Evolutionary conservation across 1,140 invertebrate species (phyloP), one percentile per base, ranked within the genome.

Genomic region (Elymnias hypermnestra): DNA sequence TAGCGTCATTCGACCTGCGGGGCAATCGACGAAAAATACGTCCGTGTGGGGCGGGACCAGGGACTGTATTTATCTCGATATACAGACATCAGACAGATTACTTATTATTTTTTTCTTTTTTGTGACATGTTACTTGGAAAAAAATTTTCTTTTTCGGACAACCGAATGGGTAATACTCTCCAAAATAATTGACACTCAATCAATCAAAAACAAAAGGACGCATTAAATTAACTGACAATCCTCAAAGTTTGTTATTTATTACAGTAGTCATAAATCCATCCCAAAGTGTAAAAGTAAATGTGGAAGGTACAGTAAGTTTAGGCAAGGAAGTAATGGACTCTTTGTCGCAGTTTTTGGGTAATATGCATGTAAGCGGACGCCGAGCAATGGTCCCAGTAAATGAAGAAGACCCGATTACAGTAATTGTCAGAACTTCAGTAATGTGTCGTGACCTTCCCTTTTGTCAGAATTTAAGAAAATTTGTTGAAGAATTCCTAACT

Each of bases 401-500:
- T 6, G 28, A 55, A 17, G 55, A 67, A 23, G 65, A 73, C 19
- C 17, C 38, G 4, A 51, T 72, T 4, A 55, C 49, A 18, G 21
- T 45, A 6, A 53, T 58, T 28, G 51, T 72, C 7, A 59, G 61
- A 23, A 42, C 65, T 12, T 31, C 57, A 12, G 22, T 47, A 2
- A 17, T 82, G 3, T 78, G 72, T 45, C 50, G 49, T 5, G 61
- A 64, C n/a, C 28, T 70, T 6, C 6, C 46, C 0, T 64, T 73
- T 6, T 79, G 74, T 39, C 40, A 54, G 1, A 28, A 48, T 18
- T 25, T 60, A 14, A 40, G 58, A 36, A 43, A 48, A 13, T 71
- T 70, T 44, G 10, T 74, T 3, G 61, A 73, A 22, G 64, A 77
- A 29, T 81, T 72, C 29, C 12, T 72, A 5, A 53, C 53, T 19